Evolutionary conservation across 2,797 vertebrate species (phyloP).

Genomic region (Enteromius radiatus): DNA sequence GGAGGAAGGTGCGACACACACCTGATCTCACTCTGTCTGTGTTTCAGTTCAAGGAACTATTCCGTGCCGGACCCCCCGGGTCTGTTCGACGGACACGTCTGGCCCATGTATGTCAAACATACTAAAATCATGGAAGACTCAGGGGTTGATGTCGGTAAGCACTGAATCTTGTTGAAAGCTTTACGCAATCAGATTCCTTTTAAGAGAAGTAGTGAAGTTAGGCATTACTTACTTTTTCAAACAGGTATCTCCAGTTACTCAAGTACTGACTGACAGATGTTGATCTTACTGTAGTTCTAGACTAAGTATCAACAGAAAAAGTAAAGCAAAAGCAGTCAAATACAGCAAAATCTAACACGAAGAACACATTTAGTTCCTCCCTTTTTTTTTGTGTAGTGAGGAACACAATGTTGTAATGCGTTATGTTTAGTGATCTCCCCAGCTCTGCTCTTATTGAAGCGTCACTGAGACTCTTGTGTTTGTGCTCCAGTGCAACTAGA

Average conservation of each 20-base stretch:
- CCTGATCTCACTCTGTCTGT: neutral
- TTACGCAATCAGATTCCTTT: neutral
- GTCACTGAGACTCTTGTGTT: neutral
- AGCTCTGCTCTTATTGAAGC: neutral
- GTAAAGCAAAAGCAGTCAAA: no score
- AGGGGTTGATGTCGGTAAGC: constrained; percentile 83
- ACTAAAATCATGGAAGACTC: constrained; percentile 86
- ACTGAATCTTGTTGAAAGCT: no score
- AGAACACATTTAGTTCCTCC: no score
- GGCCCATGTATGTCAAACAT: constrained; percentile 94
- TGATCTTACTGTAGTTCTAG: no score
- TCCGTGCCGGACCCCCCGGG: constrained; percentile 89
- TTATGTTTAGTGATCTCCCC: no score
- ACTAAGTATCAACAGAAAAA: no score
- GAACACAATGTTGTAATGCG: no score
- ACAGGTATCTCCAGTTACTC: no score
- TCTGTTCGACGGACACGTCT: constrained; percentile 90
- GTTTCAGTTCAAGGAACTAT: constrained; percentile 87
- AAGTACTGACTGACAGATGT: no score
- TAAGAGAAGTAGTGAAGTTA: neutral
- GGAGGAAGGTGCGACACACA: neutral
- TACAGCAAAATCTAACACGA: no score
- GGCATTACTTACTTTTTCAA: neutral
- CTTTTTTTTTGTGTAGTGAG: neutral
- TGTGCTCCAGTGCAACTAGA: constrained; percentile 84